Evolutionary conservation across 2,888 invertebrate species (phyloP), one percentile per base, ranked within the genome.

Genomic region (Camponotus fellah): DNA sequence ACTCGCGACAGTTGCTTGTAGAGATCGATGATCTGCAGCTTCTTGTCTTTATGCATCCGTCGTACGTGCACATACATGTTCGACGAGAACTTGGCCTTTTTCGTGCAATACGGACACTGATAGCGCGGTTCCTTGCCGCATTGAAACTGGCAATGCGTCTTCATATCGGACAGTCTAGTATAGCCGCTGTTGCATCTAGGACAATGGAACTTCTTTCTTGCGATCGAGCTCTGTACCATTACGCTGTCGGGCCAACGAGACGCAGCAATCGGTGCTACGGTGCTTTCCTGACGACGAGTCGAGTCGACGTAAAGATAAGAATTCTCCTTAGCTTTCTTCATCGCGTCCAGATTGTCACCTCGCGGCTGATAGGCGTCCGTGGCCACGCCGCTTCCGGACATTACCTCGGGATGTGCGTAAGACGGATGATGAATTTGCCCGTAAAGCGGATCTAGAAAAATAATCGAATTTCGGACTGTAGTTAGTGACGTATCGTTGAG

Each of bases 71-170:
- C 92, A 80, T 94, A 94, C 93, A 94, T 93, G 49, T 94, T 94
- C 12, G 94, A 94, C 3, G 94, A 93, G 34, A 92, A 93, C 72
- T 94, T 94, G 14, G 92, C 92, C 46, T 90, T 92, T 74, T 94
- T 94, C 10, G 91, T 86, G 85, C 95, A 95, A 76, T 94, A 94
- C 2, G 94, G 93, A 71, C 95, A 95, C 64, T 93, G 91, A 75
- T 95, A 95, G 8, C 94, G 93, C n/a, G 95, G 95, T 62, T 94
- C 93, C 69, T 94, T 94, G 40, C 95, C 95, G 85, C 95, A 95
- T 84, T 95, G 95, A 68, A 94, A 94, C 34, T 94, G 94, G 65
- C 93, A 92, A 85, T 95, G 95, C 0, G 93, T 92, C 81, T 92
- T 93, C 91, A 95, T 90, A 77, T 94, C 94, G 21, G 92, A 89